Base-by-base conservation (phyloP, 92 coral and sea anemone genomes). In the Palythoa caribaeorum region DNA sequence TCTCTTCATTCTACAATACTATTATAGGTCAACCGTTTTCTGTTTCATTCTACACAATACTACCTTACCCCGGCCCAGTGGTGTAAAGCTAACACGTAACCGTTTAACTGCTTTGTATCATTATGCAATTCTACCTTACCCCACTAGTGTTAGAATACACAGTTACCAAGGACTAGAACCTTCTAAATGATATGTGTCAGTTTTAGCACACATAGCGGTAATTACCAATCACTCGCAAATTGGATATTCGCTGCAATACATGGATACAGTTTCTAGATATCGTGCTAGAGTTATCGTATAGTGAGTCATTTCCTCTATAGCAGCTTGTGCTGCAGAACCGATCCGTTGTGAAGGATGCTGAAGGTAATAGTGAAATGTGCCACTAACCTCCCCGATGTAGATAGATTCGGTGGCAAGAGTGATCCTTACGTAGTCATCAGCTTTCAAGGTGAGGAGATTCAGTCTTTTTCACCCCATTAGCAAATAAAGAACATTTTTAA, bases 311-410 rank as follows among this genome's bases (percentile, higher is more conserved):
- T 77, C 28, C 59, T 77, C 12, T 36, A 1, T 7, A 17, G 39
- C 13, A 35, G 8, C 48, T 36, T 2, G 12, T 48, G 59, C 40
- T 53, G 5, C 7, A 44, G 38, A 63, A 54, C 62, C 55, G 20
- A 36, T 20, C 62, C 54, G 13, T 40, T 37, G 17, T 66, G 28
- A 40, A 87, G 16, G 20, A 94, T 94, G 98, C 70, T 94, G 39
- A 94, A 91, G 76, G 96, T 96, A 0, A 57, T 84, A 3, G 93
- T 94, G 0, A 96, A 93, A 83, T 83, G 96, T 51, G 98, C 99
- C 1, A 92, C 93, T 11, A 95, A 96, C 86, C 88, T 96, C 2
- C 99, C 99, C 11, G 95, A 96, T 86, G 99, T 96, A 52, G 99
- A 96, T 44, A 95, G 89, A 71, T 53, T 96, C 69, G 87, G 98